A percentile compares a stretch with the other conserved stretches of the same genome.
These are phyloP conservation scores for Patella depressa DNA, from an alignment of 2,888 invertebrate species.

Conservation along the genomic window DNA sequence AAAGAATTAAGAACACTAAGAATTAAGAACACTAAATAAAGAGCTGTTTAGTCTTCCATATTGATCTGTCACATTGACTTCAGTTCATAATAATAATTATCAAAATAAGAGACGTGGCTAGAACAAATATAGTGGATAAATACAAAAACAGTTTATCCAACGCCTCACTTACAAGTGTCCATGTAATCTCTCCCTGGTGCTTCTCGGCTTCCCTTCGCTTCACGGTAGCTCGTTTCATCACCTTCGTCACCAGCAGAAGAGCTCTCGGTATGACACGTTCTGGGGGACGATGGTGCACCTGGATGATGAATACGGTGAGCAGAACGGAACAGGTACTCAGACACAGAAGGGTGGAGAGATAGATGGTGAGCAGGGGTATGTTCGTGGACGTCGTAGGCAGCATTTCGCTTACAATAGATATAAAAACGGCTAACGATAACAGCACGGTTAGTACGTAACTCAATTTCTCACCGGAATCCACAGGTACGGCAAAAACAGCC, in stretches of 20 bases:
- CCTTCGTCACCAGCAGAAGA: background rate
- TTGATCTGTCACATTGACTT: too few species aligned
- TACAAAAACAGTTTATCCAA: too few species aligned
- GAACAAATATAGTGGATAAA: too few species aligned
- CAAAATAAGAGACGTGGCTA: too few species aligned
- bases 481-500: background rate
- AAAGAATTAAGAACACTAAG: too few species aligned
- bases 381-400: background rate
- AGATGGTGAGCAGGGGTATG: background rate
- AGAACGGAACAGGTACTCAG: background rate
- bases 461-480: background rate
- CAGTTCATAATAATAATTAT: too few species aligned
- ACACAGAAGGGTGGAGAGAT: background rate
- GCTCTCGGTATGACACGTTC: background rate
- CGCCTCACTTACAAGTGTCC: too few species aligned
- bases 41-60: too few species aligned
- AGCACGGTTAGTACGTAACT: background rate
- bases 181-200: too few species aligned
- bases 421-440: background rate
- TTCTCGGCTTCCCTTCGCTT: too few species aligned
- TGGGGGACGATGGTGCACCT: background rate
- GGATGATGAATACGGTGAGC: background rate
- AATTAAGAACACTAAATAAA: too few species aligned
- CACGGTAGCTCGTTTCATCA: background rate
- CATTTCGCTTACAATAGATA: background rate